These are phyloP conservation scores for Caenorhabditis remanei DNA, from an alignment of 1,140 invertebrate species.

Conservation along the genomic window DNA sequence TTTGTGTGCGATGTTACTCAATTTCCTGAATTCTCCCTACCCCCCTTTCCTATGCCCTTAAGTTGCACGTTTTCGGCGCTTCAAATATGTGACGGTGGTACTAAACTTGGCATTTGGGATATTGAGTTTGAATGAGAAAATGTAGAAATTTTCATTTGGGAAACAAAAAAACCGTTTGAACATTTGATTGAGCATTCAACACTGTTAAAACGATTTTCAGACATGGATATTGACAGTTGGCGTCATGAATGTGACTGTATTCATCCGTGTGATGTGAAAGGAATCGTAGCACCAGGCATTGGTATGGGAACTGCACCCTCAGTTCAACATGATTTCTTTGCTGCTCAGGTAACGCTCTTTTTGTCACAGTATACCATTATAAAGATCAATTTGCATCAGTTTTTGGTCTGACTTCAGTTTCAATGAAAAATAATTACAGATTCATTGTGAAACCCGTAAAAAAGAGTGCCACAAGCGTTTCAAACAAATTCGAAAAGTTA, in stretches of 20 bases:
- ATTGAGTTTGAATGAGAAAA: no score
- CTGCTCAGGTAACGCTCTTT: background rate
- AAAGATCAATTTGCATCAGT: no score
- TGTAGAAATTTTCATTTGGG: no score
- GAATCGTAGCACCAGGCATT: conserved; percentile 8
- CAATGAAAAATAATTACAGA: background rate
- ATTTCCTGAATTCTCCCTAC: conserved; percentile 13
- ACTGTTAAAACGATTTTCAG: background rate
- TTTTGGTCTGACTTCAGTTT: background rate
- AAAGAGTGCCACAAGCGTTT: conserved; percentile 44
- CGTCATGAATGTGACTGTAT: conserved; percentile 42
- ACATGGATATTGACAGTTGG: conserved; percentile 47
- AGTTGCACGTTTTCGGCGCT: background rate
- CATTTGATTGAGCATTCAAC: no score
- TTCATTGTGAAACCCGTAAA: conserved; percentile 31
- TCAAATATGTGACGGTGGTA: background rate
- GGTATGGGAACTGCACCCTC: conserved; percentile 31
- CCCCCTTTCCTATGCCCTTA: background rate
- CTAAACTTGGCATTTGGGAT: no score
- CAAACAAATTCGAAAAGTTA: conserved; percentile 19
- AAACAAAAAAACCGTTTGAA: no score
- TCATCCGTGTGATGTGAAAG: conserved; percentile 24
- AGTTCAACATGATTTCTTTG: conserved; percentile 48
- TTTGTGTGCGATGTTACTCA: conserved; percentile 28
- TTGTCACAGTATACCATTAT: no score